phyloP scores from a whole-genome alignment of 2,113 vertebrate species.

The Oncorhynchus nerka region DNA sequence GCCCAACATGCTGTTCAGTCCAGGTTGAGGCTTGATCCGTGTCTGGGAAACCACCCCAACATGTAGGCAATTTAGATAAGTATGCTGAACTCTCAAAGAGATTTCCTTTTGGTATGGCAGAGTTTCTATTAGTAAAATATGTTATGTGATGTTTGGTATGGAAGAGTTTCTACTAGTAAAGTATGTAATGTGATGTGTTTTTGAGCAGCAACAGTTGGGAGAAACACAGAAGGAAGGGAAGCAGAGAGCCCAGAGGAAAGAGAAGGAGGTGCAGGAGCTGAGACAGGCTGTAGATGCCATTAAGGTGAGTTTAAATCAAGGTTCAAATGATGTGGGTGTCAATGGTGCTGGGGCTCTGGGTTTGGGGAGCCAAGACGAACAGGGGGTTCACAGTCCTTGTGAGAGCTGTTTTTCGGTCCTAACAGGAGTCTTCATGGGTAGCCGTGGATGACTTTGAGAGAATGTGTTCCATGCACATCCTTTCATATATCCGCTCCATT shows the following conservation, averaged over 20 bases:
- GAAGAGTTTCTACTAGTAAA: neutral
- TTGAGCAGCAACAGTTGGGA: constrained; percentile 35
- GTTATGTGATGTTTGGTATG: neutral
- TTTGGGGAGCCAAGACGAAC: neutral
- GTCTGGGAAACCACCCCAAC: no score
- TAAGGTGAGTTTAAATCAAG: constrained; percentile 33
- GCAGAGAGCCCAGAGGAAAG: neutral
- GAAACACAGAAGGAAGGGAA: neutral
- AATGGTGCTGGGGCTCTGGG: no score
- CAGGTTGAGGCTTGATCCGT: no score
- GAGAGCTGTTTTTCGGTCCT: neutral
- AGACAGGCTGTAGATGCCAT: constrained; percentile 12
- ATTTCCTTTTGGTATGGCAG: neutral
- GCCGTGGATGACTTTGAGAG: constrained; percentile 4
- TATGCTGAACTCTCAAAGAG: no score
- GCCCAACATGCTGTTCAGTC: no score
- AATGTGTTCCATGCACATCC: neutral
- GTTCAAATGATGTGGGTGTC: no score
- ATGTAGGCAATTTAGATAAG: no score
- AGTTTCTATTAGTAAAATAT: neutral
- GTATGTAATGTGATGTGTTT: neutral
- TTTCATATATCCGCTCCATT: constrained; percentile 8
- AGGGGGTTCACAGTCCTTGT: neutral
- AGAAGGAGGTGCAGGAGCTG: constrained; percentile 24
- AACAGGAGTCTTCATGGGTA: constrained; percentile 16